Evolutionary conservation across 2,888 invertebrate species (phyloP), one percentile per base, ranked within the genome.

Genomic region (Clitarchus hookeri): DNA sequence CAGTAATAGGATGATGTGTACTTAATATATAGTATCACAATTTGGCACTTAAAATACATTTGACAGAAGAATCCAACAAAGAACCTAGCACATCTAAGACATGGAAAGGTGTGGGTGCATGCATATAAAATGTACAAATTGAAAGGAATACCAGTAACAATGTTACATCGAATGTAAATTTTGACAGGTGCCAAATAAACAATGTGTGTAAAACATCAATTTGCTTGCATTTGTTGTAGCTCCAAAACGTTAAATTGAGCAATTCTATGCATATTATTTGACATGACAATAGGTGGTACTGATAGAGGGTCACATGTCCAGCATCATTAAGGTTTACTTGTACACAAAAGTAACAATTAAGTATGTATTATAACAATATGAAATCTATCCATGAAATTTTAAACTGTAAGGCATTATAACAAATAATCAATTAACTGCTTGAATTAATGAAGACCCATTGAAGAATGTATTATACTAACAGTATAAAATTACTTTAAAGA

Each of bases 41-140:
- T 65, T 65, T 65, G 65, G 65, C 65, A 65, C 65, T 53, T 16
- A 65, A 65, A 65, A 65, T 65, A 65, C n/a, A 65, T 65, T 65
- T 65, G 23, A 65, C 65, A 65, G 65, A 65, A 65, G 8, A 16
- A 65, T 65, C 65, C 19, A 65, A 65, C 65, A 65, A 65, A 65
- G 65, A 65, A 65, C 65, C 19, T 65, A 8, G 65, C n/a, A n/a
- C n/a, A 65, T 16, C 65, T 65, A 48, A 48, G 48, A 48, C 48
- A 11, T 36, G 36, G 1, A 36, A 36, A 36, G 36, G 0, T 2
- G 11, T 65, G 65, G n/a, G n/a, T 65, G 65, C n/a, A n/a, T 65
- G 65, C 65, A 65, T 65, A 65, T 19, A 23, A 23, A 23, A 8
- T 65, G 12, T 23, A 65, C 65, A 65, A 65, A 65, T 9, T 19